Evolutionary conservation across 2,113 vertebrate genomes (phyloP).

Genomic region (Oreochromis spilurus): DNA sequence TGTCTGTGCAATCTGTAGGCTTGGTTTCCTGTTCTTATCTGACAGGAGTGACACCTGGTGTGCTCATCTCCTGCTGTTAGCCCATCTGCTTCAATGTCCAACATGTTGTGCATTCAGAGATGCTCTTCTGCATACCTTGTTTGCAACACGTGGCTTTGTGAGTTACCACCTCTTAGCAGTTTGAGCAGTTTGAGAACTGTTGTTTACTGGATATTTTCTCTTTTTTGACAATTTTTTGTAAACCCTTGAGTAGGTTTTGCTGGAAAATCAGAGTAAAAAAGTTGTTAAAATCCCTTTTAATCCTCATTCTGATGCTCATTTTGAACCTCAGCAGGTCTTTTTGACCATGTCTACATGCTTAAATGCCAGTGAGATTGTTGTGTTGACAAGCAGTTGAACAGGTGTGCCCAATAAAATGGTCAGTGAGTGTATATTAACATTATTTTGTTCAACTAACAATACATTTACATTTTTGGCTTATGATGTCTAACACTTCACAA

Average conservation of each 20-base stretch:
- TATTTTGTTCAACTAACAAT: background rate
- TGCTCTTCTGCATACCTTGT: background rate
- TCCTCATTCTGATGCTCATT: background rate
- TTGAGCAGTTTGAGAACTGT: background rate
- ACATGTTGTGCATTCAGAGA: background rate
- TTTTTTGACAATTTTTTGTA: background rate
- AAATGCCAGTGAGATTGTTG: background rate
- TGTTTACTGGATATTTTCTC: background rate
- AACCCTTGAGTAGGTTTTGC: background rate
- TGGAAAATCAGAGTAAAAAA: background rate
- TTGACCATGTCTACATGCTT: background rate
- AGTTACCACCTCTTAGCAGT: background rate
- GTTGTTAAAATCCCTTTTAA: too few relatives aligned
- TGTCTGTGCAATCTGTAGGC: background rate
- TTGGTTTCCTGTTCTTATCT: background rate
- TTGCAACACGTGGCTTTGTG: background rate
- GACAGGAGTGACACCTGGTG: background rate
- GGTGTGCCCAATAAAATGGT: background rate
- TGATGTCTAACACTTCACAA: background rate
- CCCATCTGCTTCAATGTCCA: background rate
- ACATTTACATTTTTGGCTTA: background rate
- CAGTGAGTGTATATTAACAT: background rate
- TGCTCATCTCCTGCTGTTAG: background rate
- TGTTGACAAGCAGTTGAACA: background rate
- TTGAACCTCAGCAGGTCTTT: background rate